These are phyloP conservation scores for Callitettix versicolor DNA, from an alignment of 1,140 invertebrate species.

Conservation along the genomic window DNA sequence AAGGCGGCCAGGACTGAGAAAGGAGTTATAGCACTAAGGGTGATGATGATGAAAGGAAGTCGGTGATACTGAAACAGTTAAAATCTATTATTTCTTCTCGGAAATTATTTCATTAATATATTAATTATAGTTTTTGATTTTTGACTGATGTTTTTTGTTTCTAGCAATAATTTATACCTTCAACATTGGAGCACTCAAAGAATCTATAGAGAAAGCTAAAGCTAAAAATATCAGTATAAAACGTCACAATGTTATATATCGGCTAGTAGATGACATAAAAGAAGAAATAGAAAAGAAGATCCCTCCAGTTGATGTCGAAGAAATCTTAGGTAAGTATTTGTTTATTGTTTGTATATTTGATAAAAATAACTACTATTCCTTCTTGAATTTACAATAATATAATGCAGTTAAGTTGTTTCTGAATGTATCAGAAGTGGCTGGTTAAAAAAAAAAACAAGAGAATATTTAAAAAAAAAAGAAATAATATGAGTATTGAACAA, in stretches of 20 bases:
- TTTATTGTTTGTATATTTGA: neutral
- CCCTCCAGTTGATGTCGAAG: constrained; percentile 59
- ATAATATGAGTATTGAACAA: too few relatives aligned
- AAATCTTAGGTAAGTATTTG: constrained; percentile 55
- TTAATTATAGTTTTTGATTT: too few relatives aligned
- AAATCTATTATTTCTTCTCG: too few relatives aligned
- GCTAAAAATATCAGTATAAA: constrained; percentile 48
- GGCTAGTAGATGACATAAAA: constrained; percentile 79
- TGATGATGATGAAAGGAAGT: too few relatives aligned
- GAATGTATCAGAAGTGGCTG: neutral
- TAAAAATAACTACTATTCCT: neutral
- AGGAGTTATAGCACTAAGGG: too few relatives aligned
- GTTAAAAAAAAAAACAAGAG: neutral
- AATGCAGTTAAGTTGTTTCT: neutral
- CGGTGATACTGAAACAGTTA: too few relatives aligned
- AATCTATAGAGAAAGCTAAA: constrained; percentile 39
- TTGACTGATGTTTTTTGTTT: constrained; percentile 23
- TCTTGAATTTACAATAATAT: neutral
- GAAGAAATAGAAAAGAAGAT: constrained; percentile 62
- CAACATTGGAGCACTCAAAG: constrained; percentile 52
- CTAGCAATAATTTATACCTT: constrained; percentile 77
- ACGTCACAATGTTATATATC: constrained; percentile 80
- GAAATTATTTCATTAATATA: too few relatives aligned
- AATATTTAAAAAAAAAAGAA: too few relatives aligned
- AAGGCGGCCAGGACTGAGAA: too few relatives aligned